Evolutionary conservation across 2,113 vertebrate species (phyloP).

Genomic region (Caranx melampygus): DNA sequence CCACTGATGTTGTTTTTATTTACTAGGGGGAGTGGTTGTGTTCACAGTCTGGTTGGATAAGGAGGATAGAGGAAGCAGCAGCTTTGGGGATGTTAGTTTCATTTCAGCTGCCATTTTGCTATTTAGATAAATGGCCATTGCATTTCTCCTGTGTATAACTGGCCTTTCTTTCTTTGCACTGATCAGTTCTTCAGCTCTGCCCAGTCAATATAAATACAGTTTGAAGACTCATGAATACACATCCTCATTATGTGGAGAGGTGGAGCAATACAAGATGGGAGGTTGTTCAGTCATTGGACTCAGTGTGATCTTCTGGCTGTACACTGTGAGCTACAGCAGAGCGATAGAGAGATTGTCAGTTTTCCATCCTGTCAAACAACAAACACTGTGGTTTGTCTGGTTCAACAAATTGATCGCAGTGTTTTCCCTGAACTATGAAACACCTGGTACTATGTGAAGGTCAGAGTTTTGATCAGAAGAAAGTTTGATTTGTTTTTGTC

Average conservation of each 20-base stretch:
- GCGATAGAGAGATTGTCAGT: neutral
- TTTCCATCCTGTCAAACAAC: neutral
- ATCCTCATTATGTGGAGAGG: neutral
- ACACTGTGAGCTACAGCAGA: neutral
- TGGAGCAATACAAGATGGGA: conserved; percentile 1
- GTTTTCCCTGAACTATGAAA: conserved; percentile 2
- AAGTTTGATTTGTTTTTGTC: conserved; percentile 38
- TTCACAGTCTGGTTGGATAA: conserved; percentile 1
- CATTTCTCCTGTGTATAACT: neutral
- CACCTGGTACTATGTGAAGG: conserved; percentile 33
- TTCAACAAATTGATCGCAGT: neutral
- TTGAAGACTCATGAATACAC: neutral
- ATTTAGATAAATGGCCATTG: neutral
- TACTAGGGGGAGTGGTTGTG: neutral
- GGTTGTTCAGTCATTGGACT: conserved; percentile 21
- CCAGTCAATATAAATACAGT: neutral
- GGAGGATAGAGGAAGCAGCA: neutral
- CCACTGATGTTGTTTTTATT: neutral
- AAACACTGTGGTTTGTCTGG: conserved; percentile 18
- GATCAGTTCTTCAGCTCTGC: neutral
- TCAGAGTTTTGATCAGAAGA: conserved; percentile 10
- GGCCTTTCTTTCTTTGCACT: neutral
- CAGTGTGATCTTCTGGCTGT: neutral
- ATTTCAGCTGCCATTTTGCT: neutral
- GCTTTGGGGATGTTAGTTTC: neutral